These are phyloP conservation scores for Tribolium freemani DNA, from an alignment of 2,888 invertebrate genomes.

Conservation along the genomic window DNA sequence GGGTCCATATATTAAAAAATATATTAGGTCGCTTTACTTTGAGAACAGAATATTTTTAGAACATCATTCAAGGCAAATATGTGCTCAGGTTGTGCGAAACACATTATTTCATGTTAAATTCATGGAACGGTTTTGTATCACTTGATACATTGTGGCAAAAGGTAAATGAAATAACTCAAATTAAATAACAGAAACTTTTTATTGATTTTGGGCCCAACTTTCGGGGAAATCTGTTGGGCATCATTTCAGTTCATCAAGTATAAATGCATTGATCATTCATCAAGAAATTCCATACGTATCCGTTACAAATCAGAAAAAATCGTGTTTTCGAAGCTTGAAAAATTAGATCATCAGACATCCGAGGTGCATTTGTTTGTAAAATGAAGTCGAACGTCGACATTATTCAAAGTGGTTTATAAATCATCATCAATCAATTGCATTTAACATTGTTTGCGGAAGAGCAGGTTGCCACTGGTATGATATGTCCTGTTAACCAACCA, in stretches of 20 bases:
- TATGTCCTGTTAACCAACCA: constrained; percentile 15
- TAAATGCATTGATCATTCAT: too few relatives aligned
- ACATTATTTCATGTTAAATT: too few relatives aligned
- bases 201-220: too few relatives aligned
- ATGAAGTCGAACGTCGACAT: constrained; percentile 6
- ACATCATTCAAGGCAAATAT: not conserved
- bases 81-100: not conserved
- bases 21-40: too few relatives aligned
- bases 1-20: too few relatives aligned
- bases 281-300: too few relatives aligned
- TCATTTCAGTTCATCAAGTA: not conserved
- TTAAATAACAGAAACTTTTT: too few relatives aligned
- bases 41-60: too few relatives aligned
- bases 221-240: not conserved
- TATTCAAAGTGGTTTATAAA: constrained; percentile 14
- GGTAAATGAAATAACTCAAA: too few relatives aligned
- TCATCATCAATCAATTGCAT: constrained; percentile 24
- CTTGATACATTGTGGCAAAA: too few relatives aligned
- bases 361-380: not conserved
- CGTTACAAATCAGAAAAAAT: not conserved
- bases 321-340: not conserved
- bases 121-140: too few relatives aligned
- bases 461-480: not conserved
- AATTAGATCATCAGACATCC: not conserved
- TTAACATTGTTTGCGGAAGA: constrained; percentile 24